These are phyloP conservation scores for Scomber scombrus DNA, from an alignment of 2,113 vertebrate genomes.

Conservation along the genomic window DNA sequence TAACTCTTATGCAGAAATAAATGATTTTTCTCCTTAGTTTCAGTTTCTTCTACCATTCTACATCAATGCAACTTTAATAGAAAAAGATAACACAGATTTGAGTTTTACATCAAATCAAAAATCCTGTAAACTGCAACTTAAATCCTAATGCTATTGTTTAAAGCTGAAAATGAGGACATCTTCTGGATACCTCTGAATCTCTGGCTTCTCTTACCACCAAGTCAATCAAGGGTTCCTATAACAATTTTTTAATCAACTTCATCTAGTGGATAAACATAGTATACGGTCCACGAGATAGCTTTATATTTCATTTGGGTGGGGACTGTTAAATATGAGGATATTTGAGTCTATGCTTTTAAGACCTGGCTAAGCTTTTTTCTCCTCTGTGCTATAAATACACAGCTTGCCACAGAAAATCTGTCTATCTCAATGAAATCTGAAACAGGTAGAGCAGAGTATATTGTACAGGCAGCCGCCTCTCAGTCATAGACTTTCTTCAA, in stretches of 20 bases:
- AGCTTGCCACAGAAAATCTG: slow-evolving; percentile 9
- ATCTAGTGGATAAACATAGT: background rate
- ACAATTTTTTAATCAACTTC: background rate
- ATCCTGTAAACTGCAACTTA: background rate
- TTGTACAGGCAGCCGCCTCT: background rate
- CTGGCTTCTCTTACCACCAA: too few relatives aligned
- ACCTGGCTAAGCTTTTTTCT: slow-evolving; percentile 18
- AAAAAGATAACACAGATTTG: background rate
- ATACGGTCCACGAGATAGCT: background rate
- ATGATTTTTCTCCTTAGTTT: background rate
- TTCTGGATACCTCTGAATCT: background rate
- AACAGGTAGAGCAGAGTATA: slow-evolving; percentile 25
- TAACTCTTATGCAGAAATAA: background rate
- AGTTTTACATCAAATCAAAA: background rate
- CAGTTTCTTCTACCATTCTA: too few relatives aligned
- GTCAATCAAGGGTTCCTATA: background rate
- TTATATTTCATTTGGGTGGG: background rate
- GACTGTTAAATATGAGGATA: slow-evolving; percentile 6
- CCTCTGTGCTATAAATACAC: slow-evolving; percentile 28
- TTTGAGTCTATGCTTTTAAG: slow-evolving; percentile 1
- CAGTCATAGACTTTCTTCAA: slow-evolving; percentile 5
- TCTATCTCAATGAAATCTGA: slow-evolving; percentile 38
- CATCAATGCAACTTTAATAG: background rate
- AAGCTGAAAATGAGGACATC: background rate
- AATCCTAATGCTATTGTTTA: background rate